Conservation (phyloP, 2,888 invertebrate genomes). For the Tachina grossa region DNA sequence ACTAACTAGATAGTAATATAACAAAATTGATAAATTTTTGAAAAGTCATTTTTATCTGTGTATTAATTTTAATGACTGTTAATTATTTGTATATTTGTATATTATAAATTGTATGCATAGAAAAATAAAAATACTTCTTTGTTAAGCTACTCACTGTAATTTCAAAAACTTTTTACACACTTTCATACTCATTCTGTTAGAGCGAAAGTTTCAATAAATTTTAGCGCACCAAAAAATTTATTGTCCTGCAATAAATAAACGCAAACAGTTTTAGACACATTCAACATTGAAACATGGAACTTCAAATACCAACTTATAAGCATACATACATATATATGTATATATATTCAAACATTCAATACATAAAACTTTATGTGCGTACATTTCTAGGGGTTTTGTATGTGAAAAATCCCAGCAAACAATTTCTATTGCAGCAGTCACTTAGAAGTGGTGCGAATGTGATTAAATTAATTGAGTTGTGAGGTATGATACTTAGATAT, state of each 20-base stretch:
- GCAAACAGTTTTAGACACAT: constrained; percentile 58
- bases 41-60: too few species aligned
- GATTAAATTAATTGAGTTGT: too few species aligned
- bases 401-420: background rate
- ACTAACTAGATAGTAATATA: too few species aligned
- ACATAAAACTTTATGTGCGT: background rate
- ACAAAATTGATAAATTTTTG: too few species aligned
- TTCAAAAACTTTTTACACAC: constrained; percentile 12
- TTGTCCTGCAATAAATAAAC: constrained; percentile 69
- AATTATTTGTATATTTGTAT: too few species aligned
- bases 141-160: constrained; percentile 12
- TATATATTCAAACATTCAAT: background rate
- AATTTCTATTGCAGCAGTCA: background rate
- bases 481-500: too few species aligned
- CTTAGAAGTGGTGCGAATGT: too few species aligned
- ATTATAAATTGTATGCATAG: background rate
- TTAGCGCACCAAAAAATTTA: constrained; percentile 58
- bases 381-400: background rate
- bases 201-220: constrained; percentile 58
- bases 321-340: background rate
- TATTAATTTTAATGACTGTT: too few species aligned
- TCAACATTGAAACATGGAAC: constrained; percentile 31
- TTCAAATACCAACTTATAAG: background rate
- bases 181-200: constrained; percentile 20
- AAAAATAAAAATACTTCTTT: background rate